Evolutionary conservation across 2,113 vertebrate species (phyloP), one percentile per base, ranked within the genome.

Genomic region (Podarcis cretensis): DNA sequence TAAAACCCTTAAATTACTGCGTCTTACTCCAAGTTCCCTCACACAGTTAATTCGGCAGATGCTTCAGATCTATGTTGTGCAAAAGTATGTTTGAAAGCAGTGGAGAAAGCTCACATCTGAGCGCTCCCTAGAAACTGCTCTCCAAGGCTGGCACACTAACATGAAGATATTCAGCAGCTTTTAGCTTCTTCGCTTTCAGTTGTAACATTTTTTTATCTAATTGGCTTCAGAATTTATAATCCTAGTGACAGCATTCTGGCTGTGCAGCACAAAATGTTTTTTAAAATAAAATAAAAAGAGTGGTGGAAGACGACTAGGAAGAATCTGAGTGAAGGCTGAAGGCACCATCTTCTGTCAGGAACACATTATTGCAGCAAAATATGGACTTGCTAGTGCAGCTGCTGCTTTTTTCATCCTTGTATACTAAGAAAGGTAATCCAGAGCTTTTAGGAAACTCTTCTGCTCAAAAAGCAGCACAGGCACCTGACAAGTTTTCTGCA

Each of bases 291-390:
- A 93, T 91, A 93, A 92, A 90, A 23, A 35, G 8, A 13, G 40
- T 43, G 40, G 76, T 10, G 89, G 92, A 90, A 89, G 91, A 83
- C n/a, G 80, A 25, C 79, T 35, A 81, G 89, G 82, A 75, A 43
- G 69, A 23, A n/a, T 25, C 63, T 84, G 93, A 93, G 88, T 65
- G 7, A 95, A 95, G 90, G 93, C 94, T 83, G 68, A 83, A 88
- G 90, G 96, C 96, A 91, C 97, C 97, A 96, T 90, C 97, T 96
- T 93, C 94, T 1, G 96, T 95, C 65, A 75, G 40, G 48, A 83
- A 40, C 6, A 1, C 1, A 90, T 20, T 88, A 96, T 91, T 96
- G 95, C 96, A 96, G 0, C 86, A 81, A 35, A 7, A 66, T 2
- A 4, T 1, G 4, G 8, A 18, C 16, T 59, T 76, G 4, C 37